Percentiles rank a stretch among this genome's conserved stretches.
Conservation (phyloP, 2,113 vertebrate genomes). For the Trichomycterus rosablanca region DNA sequence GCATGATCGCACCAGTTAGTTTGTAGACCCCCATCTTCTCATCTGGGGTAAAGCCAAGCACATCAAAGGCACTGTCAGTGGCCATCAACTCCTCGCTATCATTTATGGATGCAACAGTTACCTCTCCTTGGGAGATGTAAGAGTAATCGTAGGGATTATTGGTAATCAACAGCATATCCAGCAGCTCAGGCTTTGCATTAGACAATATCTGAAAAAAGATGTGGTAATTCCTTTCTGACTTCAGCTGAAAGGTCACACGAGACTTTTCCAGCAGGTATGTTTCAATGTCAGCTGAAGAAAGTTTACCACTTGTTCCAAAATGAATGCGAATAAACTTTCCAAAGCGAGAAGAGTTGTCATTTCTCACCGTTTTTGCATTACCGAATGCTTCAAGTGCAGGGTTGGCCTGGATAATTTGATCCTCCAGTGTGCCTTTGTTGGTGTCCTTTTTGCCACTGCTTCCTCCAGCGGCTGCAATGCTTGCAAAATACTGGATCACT, state of each 20-base stretch:
- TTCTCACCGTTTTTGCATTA: conserved; percentile 84
- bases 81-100: conserved; percentile 85
- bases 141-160: conserved; percentile 91
- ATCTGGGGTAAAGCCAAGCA: conserved; percentile 79
- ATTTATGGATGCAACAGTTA: conserved; percentile 84
- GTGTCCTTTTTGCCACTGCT: conserved; percentile 71
- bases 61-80: conserved; percentile 80
- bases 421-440: conserved; percentile 78
- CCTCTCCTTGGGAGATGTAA: conserved; percentile 89
- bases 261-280: conserved; percentile 83
- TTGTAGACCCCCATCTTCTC: conserved; percentile 82
- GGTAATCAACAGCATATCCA: conserved; percentile 79
- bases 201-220: conserved; percentile 96
- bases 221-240: conserved; percentile 88
- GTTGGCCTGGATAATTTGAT: conserved; percentile 85
- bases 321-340: conserved; percentile 94
- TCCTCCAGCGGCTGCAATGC: conserved; percentile 69
- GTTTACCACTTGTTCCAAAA: conserved; percentile 84
- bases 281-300: conserved; percentile 85
- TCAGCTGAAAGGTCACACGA: conserved; percentile 81
- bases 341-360: conserved; percentile 87
- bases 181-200: conserved; percentile 87
- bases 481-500: conserved; percentile 83
- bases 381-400: conserved; percentile 83
- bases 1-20: conserved; percentile 83